phyloP scores from a whole-genome alignment of 1,140 invertebrate genomes.

The Idris sp. region DNA sequence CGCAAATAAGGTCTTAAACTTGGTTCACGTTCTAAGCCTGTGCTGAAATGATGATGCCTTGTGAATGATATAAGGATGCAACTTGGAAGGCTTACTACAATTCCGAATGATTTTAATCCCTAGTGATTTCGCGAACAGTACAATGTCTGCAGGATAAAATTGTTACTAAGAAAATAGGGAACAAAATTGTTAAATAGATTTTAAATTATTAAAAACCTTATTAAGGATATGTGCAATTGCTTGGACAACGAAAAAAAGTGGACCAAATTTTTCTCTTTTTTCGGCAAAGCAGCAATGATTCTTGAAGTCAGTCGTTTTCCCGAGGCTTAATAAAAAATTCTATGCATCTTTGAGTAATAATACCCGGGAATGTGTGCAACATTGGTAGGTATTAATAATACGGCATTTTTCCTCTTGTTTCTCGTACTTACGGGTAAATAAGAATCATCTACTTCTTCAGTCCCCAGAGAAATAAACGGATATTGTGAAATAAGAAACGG shows the following conservation, averaged over 20 bases:
- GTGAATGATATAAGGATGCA: slow-evolving; percentile 34
- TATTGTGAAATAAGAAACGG: slow-evolving; percentile 34
- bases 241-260: neutral
- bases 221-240: slow-evolving; percentile 25
- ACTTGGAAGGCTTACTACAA: slow-evolving; percentile 38
- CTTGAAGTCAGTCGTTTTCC: slow-evolving; percentile 52
- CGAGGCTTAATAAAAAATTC: slow-evolving; percentile 65
- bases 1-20: slow-evolving; percentile 54
- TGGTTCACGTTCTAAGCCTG: slow-evolving; percentile 43
- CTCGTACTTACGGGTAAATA: slow-evolving; percentile 33
- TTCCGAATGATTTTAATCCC: slow-evolving; percentile 51
- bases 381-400: slow-evolving; percentile 50
- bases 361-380: slow-evolving; percentile 34
- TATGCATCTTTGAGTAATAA: slow-evolving; percentile 66
- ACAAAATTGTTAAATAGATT: neutral
- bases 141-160: slow-evolving; percentile 11
- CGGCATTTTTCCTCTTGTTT: slow-evolving; percentile 33
- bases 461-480: slow-evolving; percentile 46
- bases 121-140: slow-evolving; percentile 10
- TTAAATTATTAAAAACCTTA: slow-evolving; percentile 33
- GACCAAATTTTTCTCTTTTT: neutral
- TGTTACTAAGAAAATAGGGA: slow-evolving; percentile 12
- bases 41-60: slow-evolving; percentile 38
- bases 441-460: slow-evolving; percentile 31
- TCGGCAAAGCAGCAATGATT: slow-evolving; percentile 54